Evolutionary conservation across 2,888 invertebrate species (phyloP).

Genomic region (Melinaea menophilus): DNA sequence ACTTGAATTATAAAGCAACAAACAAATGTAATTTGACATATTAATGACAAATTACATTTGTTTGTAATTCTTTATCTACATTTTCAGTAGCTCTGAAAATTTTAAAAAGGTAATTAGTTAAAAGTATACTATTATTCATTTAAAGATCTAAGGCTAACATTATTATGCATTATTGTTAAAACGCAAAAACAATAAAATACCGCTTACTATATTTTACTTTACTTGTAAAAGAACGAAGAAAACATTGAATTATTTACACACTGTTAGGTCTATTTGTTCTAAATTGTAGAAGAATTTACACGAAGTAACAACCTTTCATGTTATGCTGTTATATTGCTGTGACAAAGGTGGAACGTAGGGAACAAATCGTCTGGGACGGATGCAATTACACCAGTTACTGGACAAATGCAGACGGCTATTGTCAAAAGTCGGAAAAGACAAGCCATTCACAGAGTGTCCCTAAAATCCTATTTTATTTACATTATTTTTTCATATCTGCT

Average conservation of each 20-base stretch:
- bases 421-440: constrained; percentile 35
- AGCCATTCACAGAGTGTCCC: constrained; percentile 33
- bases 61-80: no score
- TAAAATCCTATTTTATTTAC: constrained; percentile 18
- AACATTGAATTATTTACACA: no score
- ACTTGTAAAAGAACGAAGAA: no score
- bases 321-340: constrained; percentile 18
- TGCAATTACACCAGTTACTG: constrained; percentile 53
- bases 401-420: constrained; percentile 38
- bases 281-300: constrained; percentile 1
- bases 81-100: constrained; percentile 9
- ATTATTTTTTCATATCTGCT: constrained; percentile 11
- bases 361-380: constrained; percentile 53
- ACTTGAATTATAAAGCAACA: no score
- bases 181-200: no score
- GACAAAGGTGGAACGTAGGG: constrained; percentile 41
- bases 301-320: constrained; percentile 7
- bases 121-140: no score
- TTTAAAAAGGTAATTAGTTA: no score
- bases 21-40: no score
- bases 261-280: background rate
- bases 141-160: no score
- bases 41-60: no score
- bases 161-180: no score
- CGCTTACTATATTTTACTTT: no score